Evolutionary conservation across 2,113 vertebrate species (phyloP).

Genomic region (Tilapia sparmanii): DNA sequence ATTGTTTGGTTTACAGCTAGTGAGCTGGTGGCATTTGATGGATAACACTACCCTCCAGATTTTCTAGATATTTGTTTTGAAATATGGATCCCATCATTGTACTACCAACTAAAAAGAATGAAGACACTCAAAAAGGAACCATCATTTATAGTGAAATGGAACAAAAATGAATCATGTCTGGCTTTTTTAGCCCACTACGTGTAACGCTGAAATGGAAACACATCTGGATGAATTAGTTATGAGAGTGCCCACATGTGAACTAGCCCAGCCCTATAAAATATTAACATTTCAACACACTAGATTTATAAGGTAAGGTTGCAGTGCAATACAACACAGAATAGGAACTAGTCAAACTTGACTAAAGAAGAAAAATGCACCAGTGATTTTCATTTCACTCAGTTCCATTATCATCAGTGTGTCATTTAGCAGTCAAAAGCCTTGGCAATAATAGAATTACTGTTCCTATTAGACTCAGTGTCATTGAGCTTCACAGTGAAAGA

Average conservation of each 20-base stretch:
- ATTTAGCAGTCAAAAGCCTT: constrained; percentile 41
- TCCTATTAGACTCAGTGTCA: constrained; percentile 36
- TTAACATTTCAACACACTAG: constrained; percentile 49
- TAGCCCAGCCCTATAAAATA: constrained; percentile 43
- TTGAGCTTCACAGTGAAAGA: constrained; percentile 19
- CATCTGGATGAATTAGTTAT: constrained; percentile 58
- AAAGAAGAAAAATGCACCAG: constrained; percentile 20
- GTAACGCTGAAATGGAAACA: constrained; percentile 7
- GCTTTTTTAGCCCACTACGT: not conserved
- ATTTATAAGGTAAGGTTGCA: constrained; percentile 28
- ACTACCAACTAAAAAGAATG: not conserved
- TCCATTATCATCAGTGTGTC: constrained; percentile 30
- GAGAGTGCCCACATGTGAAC: constrained; percentile 47
- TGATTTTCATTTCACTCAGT: constrained; percentile 16
- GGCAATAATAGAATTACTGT: constrained; percentile 49
- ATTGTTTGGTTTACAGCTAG: not conserved
- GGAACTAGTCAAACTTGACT: not conserved
- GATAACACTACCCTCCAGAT: not conserved
- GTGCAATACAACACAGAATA: not conserved
- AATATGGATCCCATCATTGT: not conserved
- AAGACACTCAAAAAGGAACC: not conserved
- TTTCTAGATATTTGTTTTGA: constrained; percentile 5
- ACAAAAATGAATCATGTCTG: constrained; percentile 1
- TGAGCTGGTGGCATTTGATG: not conserved
- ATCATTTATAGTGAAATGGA: not conserved